Conservation (phyloP, 1,140 invertebrate genomes). For the Heliconius congener region DNA sequence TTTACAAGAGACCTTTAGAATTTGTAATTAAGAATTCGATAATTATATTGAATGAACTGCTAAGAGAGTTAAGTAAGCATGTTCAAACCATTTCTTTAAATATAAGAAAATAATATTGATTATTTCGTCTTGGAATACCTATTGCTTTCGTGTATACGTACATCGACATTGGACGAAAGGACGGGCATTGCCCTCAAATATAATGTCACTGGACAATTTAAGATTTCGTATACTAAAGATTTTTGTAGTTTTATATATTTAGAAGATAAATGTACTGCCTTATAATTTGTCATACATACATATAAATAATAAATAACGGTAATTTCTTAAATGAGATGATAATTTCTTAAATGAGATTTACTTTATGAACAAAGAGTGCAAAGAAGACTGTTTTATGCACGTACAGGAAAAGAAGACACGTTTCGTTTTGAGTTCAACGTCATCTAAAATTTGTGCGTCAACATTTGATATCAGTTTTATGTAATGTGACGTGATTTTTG, state of each 20-base stretch:
- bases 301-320: neutral
- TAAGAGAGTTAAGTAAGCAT: neutral
- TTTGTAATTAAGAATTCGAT: neutral
- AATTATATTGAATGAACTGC: neutral
- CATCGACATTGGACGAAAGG: slow-evolving; percentile 49
- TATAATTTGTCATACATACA: neutral
- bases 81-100: neutral
- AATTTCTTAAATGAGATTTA: too few relatives aligned
- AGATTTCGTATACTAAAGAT: slow-evolving; percentile 13
- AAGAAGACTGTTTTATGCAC: slow-evolving; percentile 33
- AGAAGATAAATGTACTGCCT: neutral
- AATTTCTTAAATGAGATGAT: slow-evolving; percentile 20
- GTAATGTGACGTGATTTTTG: neutral
- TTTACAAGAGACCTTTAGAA: neutral
- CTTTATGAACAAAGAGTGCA: slow-evolving; percentile 43
- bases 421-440: slow-evolving; percentile 35
- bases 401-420: slow-evolving; percentile 43
- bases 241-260: neutral
- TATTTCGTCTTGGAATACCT: neutral
- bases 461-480: slow-evolving; percentile 4
- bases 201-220: slow-evolving; percentile 30
- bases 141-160: slow-evolving; percentile 14
- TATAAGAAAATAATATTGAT: neutral
- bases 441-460: slow-evolving; percentile 30
- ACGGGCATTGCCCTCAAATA: slow-evolving; percentile 58